Evolutionary conservation across 2,888 invertebrate species (phyloP).

Genomic region (Pemphredon lugubris): DNA sequence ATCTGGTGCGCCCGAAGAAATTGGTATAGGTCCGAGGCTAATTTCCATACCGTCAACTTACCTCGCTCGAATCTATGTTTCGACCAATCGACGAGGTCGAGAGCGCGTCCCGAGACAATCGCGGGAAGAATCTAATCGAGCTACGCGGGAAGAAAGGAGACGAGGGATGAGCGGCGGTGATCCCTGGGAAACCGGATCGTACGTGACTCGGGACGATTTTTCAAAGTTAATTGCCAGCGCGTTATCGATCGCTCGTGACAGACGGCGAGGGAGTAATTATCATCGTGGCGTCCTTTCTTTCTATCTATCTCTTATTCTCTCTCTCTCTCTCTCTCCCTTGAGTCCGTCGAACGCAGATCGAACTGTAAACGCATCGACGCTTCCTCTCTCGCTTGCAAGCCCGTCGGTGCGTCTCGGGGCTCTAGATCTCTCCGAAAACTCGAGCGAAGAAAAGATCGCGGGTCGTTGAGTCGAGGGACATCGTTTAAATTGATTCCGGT

Average conservation of each 20-base stretch:
- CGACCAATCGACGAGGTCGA: too few species aligned
- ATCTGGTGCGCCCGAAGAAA: too few species aligned
- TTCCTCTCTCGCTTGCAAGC: background rate
- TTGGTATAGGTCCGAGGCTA: too few species aligned
- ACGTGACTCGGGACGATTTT: constrained; percentile 69
- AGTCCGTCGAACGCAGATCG: constrained; percentile 20
- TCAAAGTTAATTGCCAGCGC: constrained; percentile 72
- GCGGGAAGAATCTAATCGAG: too few species aligned
- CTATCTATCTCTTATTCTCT: too few species aligned
- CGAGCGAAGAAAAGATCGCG: constrained; percentile 13
- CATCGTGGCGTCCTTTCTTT: constrained; percentile 45
- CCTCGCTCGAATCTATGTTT: too few species aligned
- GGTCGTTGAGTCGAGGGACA: constrained; percentile 6
- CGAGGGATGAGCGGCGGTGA: background rate
- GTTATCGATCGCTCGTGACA: constrained; percentile 67
- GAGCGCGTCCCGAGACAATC: too few species aligned
- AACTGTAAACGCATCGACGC: constrained; percentile 2
- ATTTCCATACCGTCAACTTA: too few species aligned
- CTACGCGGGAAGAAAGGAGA: too few species aligned
- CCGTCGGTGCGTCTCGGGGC: background rate
- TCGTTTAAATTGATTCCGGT: constrained; percentile 4
- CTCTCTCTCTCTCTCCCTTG: too few species aligned
- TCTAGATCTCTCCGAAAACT: constrained; percentile 42
- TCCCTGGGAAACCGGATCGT: constrained; percentile 65
- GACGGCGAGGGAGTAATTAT: constrained; percentile 66